A percentile compares a stretch with the other conserved stretches of the same genome.
phyloP scores from a whole-genome alignment of 2,113 vertebrate species.

The Bubo bubo region DNA sequence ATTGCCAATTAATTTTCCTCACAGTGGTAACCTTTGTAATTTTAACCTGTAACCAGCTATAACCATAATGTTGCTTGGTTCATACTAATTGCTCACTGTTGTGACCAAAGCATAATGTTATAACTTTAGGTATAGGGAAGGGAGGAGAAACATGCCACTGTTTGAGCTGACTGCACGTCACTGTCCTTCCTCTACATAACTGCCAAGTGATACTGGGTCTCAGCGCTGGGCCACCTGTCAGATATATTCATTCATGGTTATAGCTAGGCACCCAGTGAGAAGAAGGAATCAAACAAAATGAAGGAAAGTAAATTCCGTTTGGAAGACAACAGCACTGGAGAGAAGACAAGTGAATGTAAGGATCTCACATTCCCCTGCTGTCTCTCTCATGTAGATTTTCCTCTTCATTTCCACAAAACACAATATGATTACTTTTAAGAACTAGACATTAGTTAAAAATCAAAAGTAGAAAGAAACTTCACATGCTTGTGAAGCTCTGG shows the following conservation, averaged over 20 bases:
- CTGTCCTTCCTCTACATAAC: not conserved
- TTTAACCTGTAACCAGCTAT: conserved; percentile 46
- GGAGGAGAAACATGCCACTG: not conserved
- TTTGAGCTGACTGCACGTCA: not conserved
- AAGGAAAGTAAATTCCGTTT: not conserved
- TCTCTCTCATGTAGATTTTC: not conserved
- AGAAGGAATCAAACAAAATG: not conserved
- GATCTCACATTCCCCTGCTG: not conserved
- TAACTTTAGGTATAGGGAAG: not conserved
- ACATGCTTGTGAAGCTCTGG: not conserved
- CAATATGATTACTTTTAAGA: not conserved
- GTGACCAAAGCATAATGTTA: not conserved
- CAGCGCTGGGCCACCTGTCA: not conserved
- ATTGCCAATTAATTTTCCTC: conserved; percentile 52
- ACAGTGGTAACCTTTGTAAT: conserved; percentile 18
- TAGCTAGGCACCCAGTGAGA: not conserved
- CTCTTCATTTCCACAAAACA: not conserved
- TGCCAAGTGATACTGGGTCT: not conserved
- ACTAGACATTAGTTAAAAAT: not conserved
- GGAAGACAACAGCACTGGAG: not conserved
- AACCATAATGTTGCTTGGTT: not conserved
- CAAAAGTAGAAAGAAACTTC: not conserved
- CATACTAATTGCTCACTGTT: not conserved
- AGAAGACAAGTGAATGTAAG: not conserved
- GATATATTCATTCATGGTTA: not conserved